Conservation (phyloP, 2,113 vertebrate species). For the Alethe diademata region DNA sequence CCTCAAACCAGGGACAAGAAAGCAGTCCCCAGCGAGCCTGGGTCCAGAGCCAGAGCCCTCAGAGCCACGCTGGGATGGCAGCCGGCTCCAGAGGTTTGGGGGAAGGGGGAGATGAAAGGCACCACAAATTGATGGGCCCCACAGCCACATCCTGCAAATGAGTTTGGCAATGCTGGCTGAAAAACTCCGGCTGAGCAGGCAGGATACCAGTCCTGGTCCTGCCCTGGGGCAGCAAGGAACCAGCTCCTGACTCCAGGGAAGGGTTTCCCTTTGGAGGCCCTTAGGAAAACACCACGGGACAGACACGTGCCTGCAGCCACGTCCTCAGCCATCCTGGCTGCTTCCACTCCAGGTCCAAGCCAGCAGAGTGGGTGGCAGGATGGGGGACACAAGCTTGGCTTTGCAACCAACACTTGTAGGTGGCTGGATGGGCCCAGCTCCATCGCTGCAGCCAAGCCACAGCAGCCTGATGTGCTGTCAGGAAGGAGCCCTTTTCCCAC, state of each 20-base stretch:
- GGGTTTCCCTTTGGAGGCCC: background rate
- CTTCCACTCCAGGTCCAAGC: background rate
- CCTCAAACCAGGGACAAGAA: background rate
- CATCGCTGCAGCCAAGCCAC: background rate
- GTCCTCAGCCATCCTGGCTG: background rate
- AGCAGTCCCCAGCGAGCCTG: rapidly evolving
- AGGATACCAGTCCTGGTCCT: background rate
- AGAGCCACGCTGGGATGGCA: background rate
- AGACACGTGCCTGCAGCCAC: background rate
- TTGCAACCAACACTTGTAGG: background rate
- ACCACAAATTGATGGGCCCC: background rate
- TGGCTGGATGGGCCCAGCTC: background rate
- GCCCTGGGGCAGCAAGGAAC: background rate
- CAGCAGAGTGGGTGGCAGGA: background rate
- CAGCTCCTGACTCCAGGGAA: background rate
- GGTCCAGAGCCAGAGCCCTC: background rate
- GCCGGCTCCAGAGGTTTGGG: background rate
- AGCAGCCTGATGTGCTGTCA: background rate
- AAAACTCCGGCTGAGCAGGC: background rate
- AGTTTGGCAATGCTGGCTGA: background rate
- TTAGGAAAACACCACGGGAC: background rate
- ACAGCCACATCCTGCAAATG: background rate
- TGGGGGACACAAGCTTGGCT: background rate
- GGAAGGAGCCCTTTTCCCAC: background rate
- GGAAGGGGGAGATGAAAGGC: background rate